Percentiles rank a stretch among this genome's conserved stretches.
These are phyloP conservation scores for Leucoraja ocellata DNA, from an alignment of 2,797 vertebrate genomes.

Conservation along the genomic window DNA sequence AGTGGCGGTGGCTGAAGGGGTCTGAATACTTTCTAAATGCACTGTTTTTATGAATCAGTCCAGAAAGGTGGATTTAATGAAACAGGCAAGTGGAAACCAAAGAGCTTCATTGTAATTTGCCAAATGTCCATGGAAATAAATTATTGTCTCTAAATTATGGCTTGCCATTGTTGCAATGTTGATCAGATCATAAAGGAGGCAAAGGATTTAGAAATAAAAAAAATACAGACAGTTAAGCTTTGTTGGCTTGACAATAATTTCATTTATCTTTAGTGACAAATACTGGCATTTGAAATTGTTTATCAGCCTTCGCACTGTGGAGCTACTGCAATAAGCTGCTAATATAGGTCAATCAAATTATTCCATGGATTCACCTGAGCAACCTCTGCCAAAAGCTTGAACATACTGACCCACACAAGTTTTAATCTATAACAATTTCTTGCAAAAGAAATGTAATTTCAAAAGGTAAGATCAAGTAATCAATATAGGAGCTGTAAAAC, in stretches of 20 bases:
- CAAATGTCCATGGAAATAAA: slow-evolving; percentile 1
- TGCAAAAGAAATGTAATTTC: slow-evolving; percentile 34
- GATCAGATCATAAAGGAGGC: neutral
- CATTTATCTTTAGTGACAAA: slow-evolving; percentile 20
- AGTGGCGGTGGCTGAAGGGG: too few relatives aligned
- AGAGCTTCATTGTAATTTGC: neutral
- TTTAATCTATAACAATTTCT: slow-evolving; percentile 37
- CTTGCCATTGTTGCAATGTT: neutral
- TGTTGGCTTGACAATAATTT: slow-evolving; percentile 30
- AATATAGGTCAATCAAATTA: slow-evolving; percentile 14
- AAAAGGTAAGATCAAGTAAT: slow-evolving; percentile 32
- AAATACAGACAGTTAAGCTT: neutral
- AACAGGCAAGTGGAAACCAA: neutral
- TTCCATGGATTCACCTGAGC: slow-evolving; percentile 11
- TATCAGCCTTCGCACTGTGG: neutral
- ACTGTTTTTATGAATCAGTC: neutral
- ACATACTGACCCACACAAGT: neutral
- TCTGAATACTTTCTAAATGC: too few relatives aligned
- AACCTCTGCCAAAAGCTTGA: neutral
- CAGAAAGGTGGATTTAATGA: neutral
- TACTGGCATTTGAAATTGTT: slow-evolving; percentile 17
- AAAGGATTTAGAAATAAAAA: neutral
- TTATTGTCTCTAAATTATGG: neutral
- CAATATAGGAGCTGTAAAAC: slow-evolving; percentile 22
- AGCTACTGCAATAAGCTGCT: neutral